phyloP scores from a whole-genome alignment of 64 coral and sea anemone genomes.

The Hydrozoanthus tunicans region DNA sequence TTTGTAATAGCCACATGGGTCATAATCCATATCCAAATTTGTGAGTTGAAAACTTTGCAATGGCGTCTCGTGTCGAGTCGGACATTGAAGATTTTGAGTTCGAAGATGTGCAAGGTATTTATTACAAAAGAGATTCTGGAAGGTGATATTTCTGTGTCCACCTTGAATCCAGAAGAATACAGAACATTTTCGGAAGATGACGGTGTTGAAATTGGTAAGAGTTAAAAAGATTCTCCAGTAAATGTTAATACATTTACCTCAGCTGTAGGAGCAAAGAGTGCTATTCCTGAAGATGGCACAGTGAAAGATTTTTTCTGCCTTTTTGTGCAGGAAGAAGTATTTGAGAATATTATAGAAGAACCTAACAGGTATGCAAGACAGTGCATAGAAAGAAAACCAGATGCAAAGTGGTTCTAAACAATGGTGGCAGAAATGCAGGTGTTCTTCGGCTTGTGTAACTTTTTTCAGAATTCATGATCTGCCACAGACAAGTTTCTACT shows the following conservation, averaged over 20 bases:
- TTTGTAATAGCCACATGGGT: conserved; percentile 27
- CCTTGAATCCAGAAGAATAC: background rate
- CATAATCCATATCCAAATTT: conserved; percentile 29
- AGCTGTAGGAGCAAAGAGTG: background rate
- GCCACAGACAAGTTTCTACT: conserved; percentile 22
- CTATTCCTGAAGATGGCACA: conserved; percentile 19
- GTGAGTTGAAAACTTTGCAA: conserved; percentile 30
- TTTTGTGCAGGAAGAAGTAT: conserved; percentile 36
- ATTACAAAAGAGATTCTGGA: background rate
- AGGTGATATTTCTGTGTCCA: conserved; percentile 2
- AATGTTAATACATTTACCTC: conserved; percentile 12
- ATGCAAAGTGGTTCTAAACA: conserved; percentile 38
- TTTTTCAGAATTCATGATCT: background rate
- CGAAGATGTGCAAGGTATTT: background rate
- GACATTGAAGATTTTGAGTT: conserved; percentile 10
- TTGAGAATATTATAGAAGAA: conserved; percentile 31
- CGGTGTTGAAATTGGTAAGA: background rate
- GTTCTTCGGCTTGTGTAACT: background rate
- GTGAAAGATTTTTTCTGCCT: conserved; percentile 43
- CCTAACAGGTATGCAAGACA: conserved; percentile 38
- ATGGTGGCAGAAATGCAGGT: conserved; percentile 46
- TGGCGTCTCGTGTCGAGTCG: conserved; percentile 20
- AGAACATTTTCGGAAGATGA: conserved; percentile 8
- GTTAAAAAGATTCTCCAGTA: conserved; percentile 2
- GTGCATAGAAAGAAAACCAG: conserved; percentile 31